These are phyloP conservation scores for Ennomos quercinarius DNA, from an alignment of 2,888 invertebrate genomes.

Conservation along the genomic window DNA sequence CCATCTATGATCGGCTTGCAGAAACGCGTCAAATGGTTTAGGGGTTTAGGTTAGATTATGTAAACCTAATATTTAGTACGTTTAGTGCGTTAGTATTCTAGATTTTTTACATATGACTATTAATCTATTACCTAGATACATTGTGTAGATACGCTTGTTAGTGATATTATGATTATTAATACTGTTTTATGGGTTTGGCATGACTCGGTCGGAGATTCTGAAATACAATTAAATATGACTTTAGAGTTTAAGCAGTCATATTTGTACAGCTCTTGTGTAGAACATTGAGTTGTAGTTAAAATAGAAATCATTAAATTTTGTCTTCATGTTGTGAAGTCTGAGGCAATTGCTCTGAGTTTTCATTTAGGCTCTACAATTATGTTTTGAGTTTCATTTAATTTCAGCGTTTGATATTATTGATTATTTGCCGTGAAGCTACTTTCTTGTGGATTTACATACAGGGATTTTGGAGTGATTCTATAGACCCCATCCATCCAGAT, in stretches of 20 bases:
- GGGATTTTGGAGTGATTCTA: no score
- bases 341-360: slow-evolving; percentile 5
- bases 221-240: slow-evolving; percentile 12
- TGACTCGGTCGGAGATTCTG: slow-evolving; percentile 5
- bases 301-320: slow-evolving; percentile 13
- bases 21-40: slow-evolving; percentile 14
- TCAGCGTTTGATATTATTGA: no score
- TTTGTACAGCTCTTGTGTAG: background rate
- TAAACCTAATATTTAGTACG: slow-evolving; percentile 9
- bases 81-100: slow-evolving; percentile 16
- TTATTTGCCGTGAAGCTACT: no score
- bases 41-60: slow-evolving; percentile 31
- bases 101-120: slow-evolving; percentile 25
- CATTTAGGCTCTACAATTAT: background rate
- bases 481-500: no score
- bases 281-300: background rate
- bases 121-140: slow-evolving; percentile 11
- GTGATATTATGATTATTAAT: slow-evolving; percentile 26
- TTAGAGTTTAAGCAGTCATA: background rate
- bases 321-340: background rate
- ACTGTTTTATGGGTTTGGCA: slow-evolving; percentile 24
- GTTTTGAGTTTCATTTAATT: no score
- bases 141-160: slow-evolving; percentile 22
- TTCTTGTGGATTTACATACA: no score
- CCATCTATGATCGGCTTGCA: slow-evolving; percentile 31